Evolutionary conservation across 2,888 invertebrate genomes (phyloP), one percentile per base, ranked within the genome.

Genomic region (Galerucella nymphaeae): DNA sequence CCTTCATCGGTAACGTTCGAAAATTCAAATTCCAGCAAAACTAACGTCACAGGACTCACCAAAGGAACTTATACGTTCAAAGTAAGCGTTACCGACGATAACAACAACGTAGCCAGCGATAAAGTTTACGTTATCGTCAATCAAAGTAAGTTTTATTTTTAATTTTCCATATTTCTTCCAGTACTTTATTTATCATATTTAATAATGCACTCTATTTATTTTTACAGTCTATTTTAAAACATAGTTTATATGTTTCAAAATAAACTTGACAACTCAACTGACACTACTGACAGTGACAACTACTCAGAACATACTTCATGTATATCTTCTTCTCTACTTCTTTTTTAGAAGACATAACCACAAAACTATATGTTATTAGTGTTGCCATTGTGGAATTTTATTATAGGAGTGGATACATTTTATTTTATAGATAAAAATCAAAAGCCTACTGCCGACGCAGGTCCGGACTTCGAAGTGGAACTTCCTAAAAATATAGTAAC

Each of bases 371-470:
- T n/a, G n/a, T n/a, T n/a, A n/a, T n/a, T n/a, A n/a, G n/a, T n/a
- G n/a, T n/a, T n/a, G n/a, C n/a, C n/a, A n/a, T 23, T 23, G 4
- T 23, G 4, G 23, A 23, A 23, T 23, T 23, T 23, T 23, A 23
- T 23, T 23, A 23, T 0, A 23, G 23, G 23, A 23, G 23, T 23
- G 2, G 23, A 16, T 48, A 5, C 6, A n/a, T 48, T 48, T 48
- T 48, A 48, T n/a, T 79, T 83, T 83, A 61, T 85, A 96, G 97
- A 95, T 86, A 93, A 93, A 86, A 98, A 98, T 88, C 93, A 94
- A 73, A 91, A 94, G 6, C 97, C 97, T 0, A 92, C 93, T 82
- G 96, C 97, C 0, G 93, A 95, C 84, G 97, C 94, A 1, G 97
- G 97, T 8, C 95, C 94, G 0, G 95, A 97, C 86, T 91, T 93